phyloP scores from a whole-genome alignment of 1,140 invertebrate species.

The Drosophila pseudoobscura region DNA sequence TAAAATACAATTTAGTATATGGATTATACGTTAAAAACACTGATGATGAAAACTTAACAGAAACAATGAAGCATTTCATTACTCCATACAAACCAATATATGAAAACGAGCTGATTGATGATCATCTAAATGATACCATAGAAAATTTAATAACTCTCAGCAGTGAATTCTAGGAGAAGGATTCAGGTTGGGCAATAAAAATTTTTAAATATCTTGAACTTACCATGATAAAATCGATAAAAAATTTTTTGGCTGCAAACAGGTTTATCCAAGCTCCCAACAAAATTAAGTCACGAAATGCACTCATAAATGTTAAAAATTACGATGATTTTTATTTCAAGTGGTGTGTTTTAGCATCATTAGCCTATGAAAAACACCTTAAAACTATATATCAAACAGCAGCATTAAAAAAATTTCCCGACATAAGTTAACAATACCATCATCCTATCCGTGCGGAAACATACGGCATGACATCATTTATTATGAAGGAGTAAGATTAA shows the following conservation, averaged over 20 bases:
- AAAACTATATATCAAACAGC: no score
- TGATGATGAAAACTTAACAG: no score
- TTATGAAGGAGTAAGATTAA: no score
- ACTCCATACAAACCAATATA: background rate
- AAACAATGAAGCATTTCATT: no score
- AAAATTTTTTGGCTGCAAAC: background rate
- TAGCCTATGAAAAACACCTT: no score
- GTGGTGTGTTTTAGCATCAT: no score
- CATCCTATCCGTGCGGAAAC: no score
- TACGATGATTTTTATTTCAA: background rate
- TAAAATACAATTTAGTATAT: no score
- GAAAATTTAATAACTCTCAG: background rate
- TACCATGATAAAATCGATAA: background rate
- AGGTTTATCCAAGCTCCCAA: background rate
- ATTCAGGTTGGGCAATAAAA: slow-evolving; percentile 1
- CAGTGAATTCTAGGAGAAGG: background rate
- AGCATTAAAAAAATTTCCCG: no score
- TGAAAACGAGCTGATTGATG: background rate
- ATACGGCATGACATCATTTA: no score
- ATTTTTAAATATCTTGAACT: background rate
- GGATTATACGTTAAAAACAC: no score
- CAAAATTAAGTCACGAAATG: background rate
- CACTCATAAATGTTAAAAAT: background rate
- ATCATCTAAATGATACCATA: background rate
- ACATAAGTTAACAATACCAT: no score